A percentile compares a stretch with the other conserved stretches of the same genome.
Conservation (phyloP, 2,797 vertebrate genomes). For the Varecia variegata region DNA sequence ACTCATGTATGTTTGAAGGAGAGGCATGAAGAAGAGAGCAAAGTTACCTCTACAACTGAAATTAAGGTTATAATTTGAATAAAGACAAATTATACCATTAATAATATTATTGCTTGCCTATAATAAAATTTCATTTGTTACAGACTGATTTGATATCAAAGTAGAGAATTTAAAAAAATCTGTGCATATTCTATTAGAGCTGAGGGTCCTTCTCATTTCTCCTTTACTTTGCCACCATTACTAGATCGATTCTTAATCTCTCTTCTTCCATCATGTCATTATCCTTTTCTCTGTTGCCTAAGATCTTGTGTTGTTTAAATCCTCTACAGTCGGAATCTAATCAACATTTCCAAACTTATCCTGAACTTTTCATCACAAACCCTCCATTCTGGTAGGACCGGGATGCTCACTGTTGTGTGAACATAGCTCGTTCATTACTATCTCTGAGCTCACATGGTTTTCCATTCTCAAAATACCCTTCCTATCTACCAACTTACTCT, state of each 20-base stretch:
- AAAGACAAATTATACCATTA: neutral
- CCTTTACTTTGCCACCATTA: neutral
- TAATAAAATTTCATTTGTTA: conserved; percentile 29
- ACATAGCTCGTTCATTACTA: neutral
- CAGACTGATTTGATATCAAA: neutral
- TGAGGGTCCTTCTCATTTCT: neutral
- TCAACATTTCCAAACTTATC: neutral
- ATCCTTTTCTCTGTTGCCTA: neutral
- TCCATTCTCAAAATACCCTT: neutral
- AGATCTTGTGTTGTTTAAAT: conserved; percentile 1
- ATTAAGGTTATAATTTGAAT: conserved; percentile 1
- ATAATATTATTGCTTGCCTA: neutral
- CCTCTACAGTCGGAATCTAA: neutral
- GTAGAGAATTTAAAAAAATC: neutral
- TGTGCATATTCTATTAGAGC: neutral
- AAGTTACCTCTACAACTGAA: neutral
- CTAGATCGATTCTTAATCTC: neutral
- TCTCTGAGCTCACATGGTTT: neutral
- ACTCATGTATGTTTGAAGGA: neutral
- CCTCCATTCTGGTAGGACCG: neutral
- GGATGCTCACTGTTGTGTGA: neutral
- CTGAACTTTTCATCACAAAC: neutral
- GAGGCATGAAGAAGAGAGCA: neutral
- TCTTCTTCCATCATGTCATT: neutral
- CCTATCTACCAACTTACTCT: neutral